Evolutionary conservation across 2,888 invertebrate species (phyloP).

Genomic region (Orgyia antiqua): DNA sequence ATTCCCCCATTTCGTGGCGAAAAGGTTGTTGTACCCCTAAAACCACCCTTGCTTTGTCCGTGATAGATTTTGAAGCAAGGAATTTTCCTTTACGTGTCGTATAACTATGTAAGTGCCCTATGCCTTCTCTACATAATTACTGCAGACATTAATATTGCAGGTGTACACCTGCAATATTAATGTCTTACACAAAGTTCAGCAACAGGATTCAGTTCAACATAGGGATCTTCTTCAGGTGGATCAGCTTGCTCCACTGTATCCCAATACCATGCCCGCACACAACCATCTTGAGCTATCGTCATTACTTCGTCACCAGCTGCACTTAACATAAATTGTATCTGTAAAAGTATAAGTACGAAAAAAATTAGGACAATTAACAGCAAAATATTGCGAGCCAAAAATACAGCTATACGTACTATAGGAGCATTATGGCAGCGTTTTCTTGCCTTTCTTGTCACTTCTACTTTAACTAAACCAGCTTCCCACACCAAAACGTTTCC

Average conservation of each 20-base stretch:
- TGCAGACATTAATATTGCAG: too few species aligned
- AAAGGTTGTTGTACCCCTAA: too few species aligned
- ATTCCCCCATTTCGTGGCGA: too few species aligned
- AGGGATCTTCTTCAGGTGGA: slow-evolving; percentile 87
- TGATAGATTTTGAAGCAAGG: too few species aligned
- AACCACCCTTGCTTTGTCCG: too few species aligned
- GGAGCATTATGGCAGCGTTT: slow-evolving; percentile 87
- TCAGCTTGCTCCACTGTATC: slow-evolving; percentile 93
- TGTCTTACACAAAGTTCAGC: slow-evolving; percentile 84
- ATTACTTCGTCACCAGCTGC: slow-evolving; percentile 64
- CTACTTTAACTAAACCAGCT: slow-evolving; percentile 90
- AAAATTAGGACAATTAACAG: background rate
- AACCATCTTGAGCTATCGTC: slow-evolving; percentile 84
- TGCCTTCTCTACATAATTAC: too few species aligned
- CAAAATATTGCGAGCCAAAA: too few species aligned
- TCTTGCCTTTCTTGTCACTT: slow-evolving; percentile 84
- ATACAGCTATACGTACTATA: slow-evolving; percentile 80
- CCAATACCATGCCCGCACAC: slow-evolving; percentile 92
- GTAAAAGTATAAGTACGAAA: background rate
- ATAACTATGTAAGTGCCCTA: too few species aligned
- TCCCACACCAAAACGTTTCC: slow-evolving; percentile 96
- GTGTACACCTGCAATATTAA: too few species aligned
- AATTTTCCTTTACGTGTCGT: too few species aligned
- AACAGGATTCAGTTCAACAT: slow-evolving; percentile 90
- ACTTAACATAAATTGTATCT: slow-evolving; percentile 71